Evolutionary conservation across 2,113 vertebrate species (phyloP).

Genomic region (Macquaria ambigua): DNA sequence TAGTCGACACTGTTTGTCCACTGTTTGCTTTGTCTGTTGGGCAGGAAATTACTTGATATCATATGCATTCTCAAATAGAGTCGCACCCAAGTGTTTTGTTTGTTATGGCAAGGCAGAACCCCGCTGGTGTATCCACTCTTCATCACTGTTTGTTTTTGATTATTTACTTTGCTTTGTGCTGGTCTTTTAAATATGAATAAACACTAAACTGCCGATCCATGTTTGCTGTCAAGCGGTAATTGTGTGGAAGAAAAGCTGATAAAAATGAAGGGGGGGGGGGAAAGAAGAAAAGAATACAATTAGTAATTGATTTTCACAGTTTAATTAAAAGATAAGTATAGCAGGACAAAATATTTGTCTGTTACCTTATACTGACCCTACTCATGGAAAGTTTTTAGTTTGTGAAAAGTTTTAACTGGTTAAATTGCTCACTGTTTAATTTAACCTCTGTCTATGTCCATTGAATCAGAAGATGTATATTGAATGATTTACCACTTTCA

Average conservation of each 20-base stretch:
- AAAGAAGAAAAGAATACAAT: neutral
- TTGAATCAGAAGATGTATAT: neutral
- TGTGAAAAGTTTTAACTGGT: neutral
- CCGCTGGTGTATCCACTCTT: neutral
- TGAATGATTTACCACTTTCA: neutral
- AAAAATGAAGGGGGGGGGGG: neutral
- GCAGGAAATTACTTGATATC: constrained; percentile 54
- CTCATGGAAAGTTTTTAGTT: neutral
- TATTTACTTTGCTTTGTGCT: constrained; percentile 32
- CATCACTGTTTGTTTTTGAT: constrained; percentile 23
- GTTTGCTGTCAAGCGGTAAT: constrained; percentile 12
- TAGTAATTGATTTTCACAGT: constrained; percentile 12
- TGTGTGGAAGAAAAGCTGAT: constrained; percentile 8
- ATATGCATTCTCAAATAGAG: constrained; percentile 16
- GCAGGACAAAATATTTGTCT: neutral
- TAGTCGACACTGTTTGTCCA: neutral
- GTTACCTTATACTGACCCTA: neutral
- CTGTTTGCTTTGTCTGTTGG: constrained; percentile 33
- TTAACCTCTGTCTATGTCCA: neutral
- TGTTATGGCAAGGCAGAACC: neutral
- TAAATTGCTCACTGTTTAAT: neutral
- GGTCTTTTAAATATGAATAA: constrained; percentile 25
- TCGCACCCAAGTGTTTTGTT: constrained; percentile 32
- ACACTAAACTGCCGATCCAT: neutral
- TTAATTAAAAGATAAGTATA: constrained; percentile 52